Conservation (phyloP, 2,888 invertebrate genomes). For the Aleiodes testaceus region DNA sequence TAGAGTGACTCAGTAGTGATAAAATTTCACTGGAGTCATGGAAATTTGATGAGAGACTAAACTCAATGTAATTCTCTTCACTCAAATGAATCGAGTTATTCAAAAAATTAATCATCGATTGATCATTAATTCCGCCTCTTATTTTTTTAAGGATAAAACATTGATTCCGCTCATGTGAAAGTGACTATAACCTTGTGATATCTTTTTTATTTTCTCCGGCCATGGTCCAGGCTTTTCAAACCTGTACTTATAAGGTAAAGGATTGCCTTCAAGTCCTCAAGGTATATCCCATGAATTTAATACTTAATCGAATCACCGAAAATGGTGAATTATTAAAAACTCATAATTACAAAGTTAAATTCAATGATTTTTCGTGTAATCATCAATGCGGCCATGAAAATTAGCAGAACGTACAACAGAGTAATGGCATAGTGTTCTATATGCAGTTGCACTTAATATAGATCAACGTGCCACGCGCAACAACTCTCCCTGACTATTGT, state of each 20-base stretch:
- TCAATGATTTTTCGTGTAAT: too few species aligned
- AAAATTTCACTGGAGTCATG: too few species aligned
- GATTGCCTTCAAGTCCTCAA: conserved; percentile 7
- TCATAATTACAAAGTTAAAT: too few species aligned
- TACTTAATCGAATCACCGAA: too few species aligned
- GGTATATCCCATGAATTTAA: not conserved
- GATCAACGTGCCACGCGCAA: conserved; percentile 51
- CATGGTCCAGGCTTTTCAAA: conserved; percentile 10
- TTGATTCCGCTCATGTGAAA: conserved; percentile 1
- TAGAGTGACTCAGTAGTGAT: not conserved
- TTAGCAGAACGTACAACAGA: conserved; percentile 16
- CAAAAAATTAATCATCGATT: too few species aligned
- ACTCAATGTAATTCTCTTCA: too few species aligned
- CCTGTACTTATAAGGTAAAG: conserved; percentile 29
- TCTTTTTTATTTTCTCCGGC: conserved; percentile 19
- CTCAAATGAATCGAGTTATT: too few species aligned
- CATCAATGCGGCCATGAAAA: too few species aligned
- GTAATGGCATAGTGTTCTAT: conserved; percentile 52
- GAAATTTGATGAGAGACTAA: too few species aligned
- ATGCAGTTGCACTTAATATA: conserved; percentile 62
- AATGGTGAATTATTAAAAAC: too few species aligned
- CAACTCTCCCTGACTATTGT: conserved; percentile 41
- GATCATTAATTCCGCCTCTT: too few species aligned
- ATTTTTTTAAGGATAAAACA: too few species aligned
- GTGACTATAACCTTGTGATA: conserved; percentile 22